A percentile compares a stretch with the other conserved stretches of the same genome.
Evolutionary conservation across 2,888 invertebrate genomes (phyloP).

Genomic region (Catocala nupta): DNA sequence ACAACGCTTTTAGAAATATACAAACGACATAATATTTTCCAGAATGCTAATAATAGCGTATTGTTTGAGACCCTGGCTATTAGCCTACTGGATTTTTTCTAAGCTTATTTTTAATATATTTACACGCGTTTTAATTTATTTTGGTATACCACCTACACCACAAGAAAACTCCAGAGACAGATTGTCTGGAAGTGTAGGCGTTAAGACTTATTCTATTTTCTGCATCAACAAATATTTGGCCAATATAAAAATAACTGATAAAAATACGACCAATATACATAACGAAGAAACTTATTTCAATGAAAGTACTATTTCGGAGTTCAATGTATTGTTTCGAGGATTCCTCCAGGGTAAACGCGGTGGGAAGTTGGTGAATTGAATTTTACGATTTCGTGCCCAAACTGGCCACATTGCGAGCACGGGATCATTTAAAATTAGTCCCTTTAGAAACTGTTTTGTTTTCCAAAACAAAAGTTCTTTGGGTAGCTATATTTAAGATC

Average conservation of each 20-base stretch:
- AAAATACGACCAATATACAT: slow-evolving; percentile 21
- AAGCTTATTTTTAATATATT: too few relatives aligned
- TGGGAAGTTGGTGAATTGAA: slow-evolving; percentile 58
- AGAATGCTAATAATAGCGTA: too few relatives aligned
- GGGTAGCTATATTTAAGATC: slow-evolving; percentile 10
- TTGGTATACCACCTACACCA: too few relatives aligned
- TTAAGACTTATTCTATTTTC: neutral
- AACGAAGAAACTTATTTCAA: slow-evolving; percentile 43
- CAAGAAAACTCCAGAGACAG: too few relatives aligned
- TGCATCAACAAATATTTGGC: neutral
- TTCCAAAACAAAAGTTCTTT: slow-evolving; percentile 39
- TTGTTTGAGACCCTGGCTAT: too few relatives aligned
- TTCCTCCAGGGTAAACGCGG: slow-evolving; percentile 39
- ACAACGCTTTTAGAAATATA: too few relatives aligned
- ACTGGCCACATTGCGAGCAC: slow-evolving; percentile 37
- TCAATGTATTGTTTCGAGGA: slow-evolving; percentile 46
- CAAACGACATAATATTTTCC: too few relatives aligned
- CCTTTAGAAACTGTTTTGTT: slow-evolving; percentile 31
- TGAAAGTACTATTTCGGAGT: slow-evolving; percentile 34
- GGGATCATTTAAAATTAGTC: slow-evolving; percentile 50
- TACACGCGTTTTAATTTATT: too few relatives aligned
- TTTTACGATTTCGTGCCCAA: slow-evolving; percentile 57
- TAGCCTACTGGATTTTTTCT: too few relatives aligned
- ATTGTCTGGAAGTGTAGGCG: too few relatives aligned
- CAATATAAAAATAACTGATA: neutral